A percentile compares a stretch with the other conserved stretches of the same genome.
These are phyloP conservation scores for Sebastes hubbsi DNA, from an alignment of 2,797 vertebrate species.

Conservation along the genomic window DNA sequence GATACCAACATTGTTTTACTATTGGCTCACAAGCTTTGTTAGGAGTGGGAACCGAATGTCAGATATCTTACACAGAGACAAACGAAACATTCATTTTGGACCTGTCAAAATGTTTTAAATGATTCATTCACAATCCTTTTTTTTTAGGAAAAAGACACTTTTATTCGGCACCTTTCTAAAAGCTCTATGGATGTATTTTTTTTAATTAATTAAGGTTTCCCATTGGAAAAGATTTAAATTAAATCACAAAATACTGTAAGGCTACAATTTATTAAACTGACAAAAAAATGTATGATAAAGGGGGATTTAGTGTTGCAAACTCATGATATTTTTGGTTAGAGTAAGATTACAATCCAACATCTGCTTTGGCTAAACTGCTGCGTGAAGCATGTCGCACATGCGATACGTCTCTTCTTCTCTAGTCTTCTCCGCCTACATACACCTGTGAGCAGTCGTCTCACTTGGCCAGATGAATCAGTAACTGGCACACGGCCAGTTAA, in stretches of 20 bases:
- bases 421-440: constrained; percentile 9
- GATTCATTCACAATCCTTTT: no score
- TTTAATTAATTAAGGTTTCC: not conserved
- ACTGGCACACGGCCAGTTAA: not conserved
- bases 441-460: constrained; percentile 24
- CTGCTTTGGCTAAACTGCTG: not conserved
- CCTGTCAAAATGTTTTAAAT: no score
- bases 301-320: not conserved
- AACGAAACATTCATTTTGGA: no score
- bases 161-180: no score
- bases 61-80: no score
- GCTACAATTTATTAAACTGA: not conserved
- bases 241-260: not conserved
- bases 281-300: not conserved
- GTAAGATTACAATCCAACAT: not conserved
- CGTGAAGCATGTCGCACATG: not conserved
- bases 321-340: not conserved
- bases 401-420: not conserved
- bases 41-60: no score
- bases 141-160: no score
- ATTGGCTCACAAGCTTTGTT: no score
- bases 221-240: not conserved
- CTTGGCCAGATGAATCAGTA: constrained; percentile 23
- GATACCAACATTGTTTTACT: no score
- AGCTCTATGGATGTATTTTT: no score